phyloP scores from a whole-genome alignment of 2,888 invertebrate species.

The Rhabditoides inermis region DNA sequence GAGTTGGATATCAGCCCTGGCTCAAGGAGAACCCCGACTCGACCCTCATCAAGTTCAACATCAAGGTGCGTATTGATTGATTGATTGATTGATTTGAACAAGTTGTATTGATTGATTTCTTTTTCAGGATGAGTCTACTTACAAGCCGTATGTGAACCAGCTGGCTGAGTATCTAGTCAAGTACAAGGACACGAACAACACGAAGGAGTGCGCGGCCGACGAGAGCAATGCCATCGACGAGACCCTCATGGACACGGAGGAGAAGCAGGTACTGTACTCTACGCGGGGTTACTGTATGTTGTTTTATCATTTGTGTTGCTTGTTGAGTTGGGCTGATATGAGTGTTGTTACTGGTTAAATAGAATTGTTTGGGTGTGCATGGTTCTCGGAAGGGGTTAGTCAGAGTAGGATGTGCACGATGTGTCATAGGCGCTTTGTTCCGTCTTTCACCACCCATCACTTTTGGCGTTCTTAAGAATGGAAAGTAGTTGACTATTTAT shows the following conservation, averaged over 20 bases:
- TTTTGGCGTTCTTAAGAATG: too few relatives aligned
- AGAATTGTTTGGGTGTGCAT: not conserved
- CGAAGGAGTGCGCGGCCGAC: conserved; percentile 17
- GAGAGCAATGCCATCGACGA: conserved; percentile 15
- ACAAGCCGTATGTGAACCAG: conserved; percentile 32
- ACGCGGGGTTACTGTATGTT: too few relatives aligned
- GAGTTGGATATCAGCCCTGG: conserved; percentile 92
- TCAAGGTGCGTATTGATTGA: conserved; percentile 30
- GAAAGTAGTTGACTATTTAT: too few relatives aligned
- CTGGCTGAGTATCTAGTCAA: conserved; percentile 34
- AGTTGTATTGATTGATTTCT: not conserved
- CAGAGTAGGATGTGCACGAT: too few relatives aligned
- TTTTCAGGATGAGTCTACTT: conserved; percentile 13
- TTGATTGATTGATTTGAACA: too few relatives aligned
- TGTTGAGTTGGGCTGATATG: too few relatives aligned
- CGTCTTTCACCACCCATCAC: too few relatives aligned
- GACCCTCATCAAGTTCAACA: conserved; percentile 86
- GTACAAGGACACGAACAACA: conserved; percentile 29
- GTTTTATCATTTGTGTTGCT: too few relatives aligned
- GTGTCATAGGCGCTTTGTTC: too few relatives aligned
- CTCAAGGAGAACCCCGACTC: conserved; percentile 86
- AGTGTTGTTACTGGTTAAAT: not conserved
- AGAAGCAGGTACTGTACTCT: too few relatives aligned
- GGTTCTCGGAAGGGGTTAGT: too few relatives aligned
- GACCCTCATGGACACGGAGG: too few relatives aligned